Conservation (phyloP, 2,113 vertebrate species). For the Halcyon senegalensis region DNA sequence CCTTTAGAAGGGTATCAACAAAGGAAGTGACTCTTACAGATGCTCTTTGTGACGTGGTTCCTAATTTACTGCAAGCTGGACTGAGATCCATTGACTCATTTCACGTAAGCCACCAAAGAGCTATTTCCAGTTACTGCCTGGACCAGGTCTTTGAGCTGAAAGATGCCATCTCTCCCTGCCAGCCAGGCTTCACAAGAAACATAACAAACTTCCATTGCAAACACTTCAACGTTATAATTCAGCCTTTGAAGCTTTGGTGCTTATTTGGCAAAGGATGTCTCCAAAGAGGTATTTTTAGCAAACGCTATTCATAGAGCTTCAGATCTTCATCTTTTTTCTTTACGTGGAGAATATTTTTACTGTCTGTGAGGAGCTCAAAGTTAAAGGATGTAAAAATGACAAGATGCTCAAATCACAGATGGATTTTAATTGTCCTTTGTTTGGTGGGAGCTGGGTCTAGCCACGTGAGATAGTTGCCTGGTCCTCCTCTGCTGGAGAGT, state of each 20-base stretch:
- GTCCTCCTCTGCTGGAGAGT: not conserved
- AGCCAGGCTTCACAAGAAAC: not conserved
- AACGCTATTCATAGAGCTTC: not conserved
- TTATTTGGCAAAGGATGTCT: constrained; percentile 4
- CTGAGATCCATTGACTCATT: constrained; percentile 2
- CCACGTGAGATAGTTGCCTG: not conserved
- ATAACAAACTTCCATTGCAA: not conserved
- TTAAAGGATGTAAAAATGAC: not conserved
- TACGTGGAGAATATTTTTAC: constrained; percentile 1
- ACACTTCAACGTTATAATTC: not conserved
- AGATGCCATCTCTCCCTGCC: not conserved
- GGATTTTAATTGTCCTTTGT: not conserved
- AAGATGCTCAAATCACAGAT: not conserved
- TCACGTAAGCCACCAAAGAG: not conserved
- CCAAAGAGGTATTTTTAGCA: constrained; percentile 33
- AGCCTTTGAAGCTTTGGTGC: constrained; percentile 42
- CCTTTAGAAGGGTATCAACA: constrained; percentile 40
- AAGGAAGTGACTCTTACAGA: constrained; percentile 42
- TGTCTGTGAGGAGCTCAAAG: not conserved
- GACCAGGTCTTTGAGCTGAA: not conserved
- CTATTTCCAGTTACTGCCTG: constrained; percentile 27
- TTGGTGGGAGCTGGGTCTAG: not conserved
- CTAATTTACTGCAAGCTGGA: not conserved
- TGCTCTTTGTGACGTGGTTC: constrained; percentile 33
- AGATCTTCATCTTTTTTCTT: not conserved